Evolutionary conservation across 2,888 invertebrate genomes (phyloP), one percentile per base, ranked within the genome.

Genomic region (Drosophila bunnanda): DNA sequence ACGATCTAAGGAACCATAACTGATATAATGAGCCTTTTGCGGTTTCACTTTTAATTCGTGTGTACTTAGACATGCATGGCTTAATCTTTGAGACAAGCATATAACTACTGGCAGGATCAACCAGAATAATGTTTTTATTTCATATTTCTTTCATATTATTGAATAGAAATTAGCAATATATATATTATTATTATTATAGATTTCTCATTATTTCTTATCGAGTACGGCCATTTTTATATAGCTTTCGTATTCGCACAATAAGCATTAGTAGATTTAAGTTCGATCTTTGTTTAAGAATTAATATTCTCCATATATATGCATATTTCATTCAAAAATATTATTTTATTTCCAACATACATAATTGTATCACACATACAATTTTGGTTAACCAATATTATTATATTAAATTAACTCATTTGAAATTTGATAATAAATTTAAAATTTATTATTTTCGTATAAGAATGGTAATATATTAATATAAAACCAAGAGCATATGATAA

Each of bases 1-100:
- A 76, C 68, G 69, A 73, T 79, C 43, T 44, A 44, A 44, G 43
- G 22, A 44, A 44, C 43, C 43, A 44, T 44, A 44, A 44, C 43
- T 44, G 75, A 73, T 75, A 34, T 56, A 56, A 56, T 66, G 66
- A 69, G 77, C 73, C 77, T 68, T 76, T 77, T 62, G 75, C 73
- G 70, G 75, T 77, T 77, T 77, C 75, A 77, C 75, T 73, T 38
- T 74, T 71, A 77, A 71, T 65, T 43, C 12, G 68, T 68, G 53
- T 75, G 54, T 75, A 72, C 71, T 73, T 76, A 71, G 75, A 72
- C 76, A 71, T 71, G 75, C 61, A 65, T 77, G 75, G 76, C 71
- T 67, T 70, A 64, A 68, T 71, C 66, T 44, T 44, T 44, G 44
- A 44, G 44, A 44, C 44, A 70, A 76, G 62, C 76, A 77, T 73